These are phyloP conservation scores for Gymnothorax javanicus DNA, from an alignment of 2,797 vertebrate species.

Conservation along the genomic window DNA sequence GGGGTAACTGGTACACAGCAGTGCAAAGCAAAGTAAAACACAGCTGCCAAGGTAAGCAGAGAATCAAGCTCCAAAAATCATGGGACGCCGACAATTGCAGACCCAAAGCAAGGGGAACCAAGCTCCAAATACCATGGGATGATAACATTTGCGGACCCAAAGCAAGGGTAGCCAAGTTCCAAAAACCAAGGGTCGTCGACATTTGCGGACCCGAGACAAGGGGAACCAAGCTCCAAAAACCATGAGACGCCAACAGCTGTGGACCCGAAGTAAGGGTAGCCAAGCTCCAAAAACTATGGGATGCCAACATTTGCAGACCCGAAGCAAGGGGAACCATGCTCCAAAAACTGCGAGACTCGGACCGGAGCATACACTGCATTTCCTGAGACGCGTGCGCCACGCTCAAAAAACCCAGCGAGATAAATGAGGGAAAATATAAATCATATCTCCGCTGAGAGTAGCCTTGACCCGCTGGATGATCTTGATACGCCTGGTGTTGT, in stretches of 20 bases:
- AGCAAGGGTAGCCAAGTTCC: neutral
- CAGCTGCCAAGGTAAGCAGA: neutral
- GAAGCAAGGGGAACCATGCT: neutral
- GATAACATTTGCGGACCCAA: neutral
- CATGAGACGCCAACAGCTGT: neutral
- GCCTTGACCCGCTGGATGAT: conserved; percentile 62
- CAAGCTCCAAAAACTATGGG: neutral
- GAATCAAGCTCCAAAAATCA: neutral
- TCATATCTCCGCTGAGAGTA: conserved; percentile 49
- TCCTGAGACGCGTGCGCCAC: neutral
- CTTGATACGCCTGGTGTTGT: conserved; percentile 55
- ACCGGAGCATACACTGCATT: neutral
- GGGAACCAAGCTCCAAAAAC: neutral
- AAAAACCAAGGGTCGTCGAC: neutral
- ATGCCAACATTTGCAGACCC: neutral
- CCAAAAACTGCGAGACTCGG: neutral
- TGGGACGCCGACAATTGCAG: neutral
- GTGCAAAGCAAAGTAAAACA: neutral
- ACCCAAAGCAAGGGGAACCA: neutral
- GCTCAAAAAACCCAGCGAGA: neutral
- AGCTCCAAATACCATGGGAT: neutral
- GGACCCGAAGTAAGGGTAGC: neutral
- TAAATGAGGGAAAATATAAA: conserved; percentile 46
- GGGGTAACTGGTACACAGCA: conserved; percentile 1
- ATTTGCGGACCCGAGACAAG: neutral